Base-by-base conservation (phyloP, 2,888 invertebrate genomes). In the Adelognathus sp. region DNA sequence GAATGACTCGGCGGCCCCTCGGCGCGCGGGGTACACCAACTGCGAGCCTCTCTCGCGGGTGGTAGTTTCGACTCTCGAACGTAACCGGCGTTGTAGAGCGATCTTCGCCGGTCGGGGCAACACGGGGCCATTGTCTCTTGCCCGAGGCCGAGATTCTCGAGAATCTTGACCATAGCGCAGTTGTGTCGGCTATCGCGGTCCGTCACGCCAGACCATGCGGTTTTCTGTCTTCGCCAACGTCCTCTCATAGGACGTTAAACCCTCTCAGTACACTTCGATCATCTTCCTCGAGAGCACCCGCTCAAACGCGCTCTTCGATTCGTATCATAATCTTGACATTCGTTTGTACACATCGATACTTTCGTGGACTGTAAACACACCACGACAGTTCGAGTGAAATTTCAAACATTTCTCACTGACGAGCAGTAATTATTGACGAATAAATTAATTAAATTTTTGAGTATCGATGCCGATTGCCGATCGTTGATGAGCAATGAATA, bases 121-220 rank as follows among this genome's bases (percentile, higher is more conserved):
- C 74, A 33, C n/a, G 64, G 75, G 74, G 74, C 78, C 75, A 79
- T 75, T 79, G 75, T 79, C 75, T 79, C 71, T 75, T 39, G 71
- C 79, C 79, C 61, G 75, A 71, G 75, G 79, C 79, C 75, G 71
- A 71, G 75, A 75, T 79, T 75, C 82, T 77, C 78, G 61, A 75
- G 76, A 81, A 82, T 79, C 81, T 81, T 80, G 75, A 82, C 73
- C 77, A 63, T n/a, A n/a, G n/a, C n/a, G 67, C 84, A 85, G 86
- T 50, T 21, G 50, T 86, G 80, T 80, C 81, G 82, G 79, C 79
- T 81, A 73, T 77, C 87, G 83, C 84, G 84, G 80, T 80, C 72
- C 64, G 83, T 82, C 79, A 69, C 83, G 84, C 80, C 77, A 77
- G 72, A 66, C 77, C 41, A 39, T 58, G 54, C 56, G 66, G 67